phyloP scores from a whole-genome alignment of 2,113 vertebrate genomes.

The Polyodon spathula region DNA sequence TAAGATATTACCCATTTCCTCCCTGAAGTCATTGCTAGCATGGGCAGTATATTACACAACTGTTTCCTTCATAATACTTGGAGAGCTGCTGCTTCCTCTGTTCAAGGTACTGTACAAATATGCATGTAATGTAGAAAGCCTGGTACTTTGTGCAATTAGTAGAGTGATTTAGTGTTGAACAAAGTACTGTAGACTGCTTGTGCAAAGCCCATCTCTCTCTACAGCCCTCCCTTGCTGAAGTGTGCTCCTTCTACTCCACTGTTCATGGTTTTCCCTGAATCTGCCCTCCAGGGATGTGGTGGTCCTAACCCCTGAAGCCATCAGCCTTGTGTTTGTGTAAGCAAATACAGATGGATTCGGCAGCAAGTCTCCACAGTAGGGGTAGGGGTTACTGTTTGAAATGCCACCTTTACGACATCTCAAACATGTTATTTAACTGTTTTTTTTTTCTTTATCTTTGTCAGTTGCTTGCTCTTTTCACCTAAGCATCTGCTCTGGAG shows the following conservation, averaged over 20 bases:
- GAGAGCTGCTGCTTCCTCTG: too few species aligned
- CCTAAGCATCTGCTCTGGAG: neutral
- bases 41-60: too few species aligned
- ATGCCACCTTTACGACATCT: constrained; percentile 23
- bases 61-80: too few species aligned
- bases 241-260: constrained; percentile 1
- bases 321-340: constrained; percentile 5
- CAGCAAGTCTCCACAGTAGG: constrained; percentile 8
- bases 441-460: constrained; percentile 8
- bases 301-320: neutral
- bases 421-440: constrained; percentile 8
- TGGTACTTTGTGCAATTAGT: too few species aligned
- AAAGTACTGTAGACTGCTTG: too few species aligned
- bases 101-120: too few species aligned
- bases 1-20: too few species aligned
- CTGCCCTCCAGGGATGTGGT: constrained; percentile 7
- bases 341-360: constrained; percentile 22
- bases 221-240: too few species aligned
- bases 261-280: neutral
- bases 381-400: constrained; percentile 15
- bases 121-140: too few species aligned
- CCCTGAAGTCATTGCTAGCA: too few species aligned
- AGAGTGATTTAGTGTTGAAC: too few species aligned
- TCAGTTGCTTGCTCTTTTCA: constrained; percentile 3
- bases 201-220: too few species aligned